A percentile compares a stretch with the other conserved stretches of the same genome.
These are phyloP conservation scores for Melanotaenia maccullochi DNA, from an alignment of 2,797 vertebrate genomes.

Conservation along the genomic window DNA sequence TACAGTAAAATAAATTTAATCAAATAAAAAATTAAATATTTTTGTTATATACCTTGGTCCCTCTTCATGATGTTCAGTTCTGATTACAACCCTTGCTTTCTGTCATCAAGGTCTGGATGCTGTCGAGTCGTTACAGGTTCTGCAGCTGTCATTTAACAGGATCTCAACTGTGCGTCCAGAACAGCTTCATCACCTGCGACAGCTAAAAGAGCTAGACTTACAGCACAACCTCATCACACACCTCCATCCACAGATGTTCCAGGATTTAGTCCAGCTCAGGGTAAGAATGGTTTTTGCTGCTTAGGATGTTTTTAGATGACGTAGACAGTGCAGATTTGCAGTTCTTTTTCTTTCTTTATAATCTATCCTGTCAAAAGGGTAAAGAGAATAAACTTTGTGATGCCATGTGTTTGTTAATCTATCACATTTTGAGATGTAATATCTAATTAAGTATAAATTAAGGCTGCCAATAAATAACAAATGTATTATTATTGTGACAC, in stretches of 20 bases:
- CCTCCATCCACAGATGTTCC: slow-evolving; percentile 85
- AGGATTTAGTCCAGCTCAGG: slow-evolving; percentile 83
- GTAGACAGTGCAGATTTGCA: background rate
- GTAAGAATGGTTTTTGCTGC: slow-evolving; percentile 65
- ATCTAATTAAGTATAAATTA: background rate
- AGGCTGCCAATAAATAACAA: no score
- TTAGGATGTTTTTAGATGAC: background rate
- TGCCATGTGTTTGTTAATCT: background rate
- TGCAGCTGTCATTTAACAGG: slow-evolving; percentile 86
- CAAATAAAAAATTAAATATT: no score
- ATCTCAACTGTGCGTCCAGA: slow-evolving; percentile 77
- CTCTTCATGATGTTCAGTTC: slow-evolving; percentile 8
- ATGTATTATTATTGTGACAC: no score
- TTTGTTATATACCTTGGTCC: slow-evolving; percentile 10
- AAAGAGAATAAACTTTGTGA: background rate
- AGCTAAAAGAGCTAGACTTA: slow-evolving; percentile 84
- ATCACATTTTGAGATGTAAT: background rate
- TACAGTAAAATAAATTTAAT: background rate
- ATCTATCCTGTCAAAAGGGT: background rate
- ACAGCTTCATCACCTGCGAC: slow-evolving; percentile 81
- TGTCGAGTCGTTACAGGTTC: slow-evolving; percentile 75
- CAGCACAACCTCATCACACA: slow-evolving; percentile 85
- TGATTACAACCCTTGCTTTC: slow-evolving; percentile 33
- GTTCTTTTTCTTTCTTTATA: background rate
- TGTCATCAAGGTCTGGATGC: slow-evolving; percentile 70